These are phyloP conservation scores for Bergia puertoricense DNA, from an alignment of 92 coral and sea anemone species.

Conservation along the genomic window DNA sequence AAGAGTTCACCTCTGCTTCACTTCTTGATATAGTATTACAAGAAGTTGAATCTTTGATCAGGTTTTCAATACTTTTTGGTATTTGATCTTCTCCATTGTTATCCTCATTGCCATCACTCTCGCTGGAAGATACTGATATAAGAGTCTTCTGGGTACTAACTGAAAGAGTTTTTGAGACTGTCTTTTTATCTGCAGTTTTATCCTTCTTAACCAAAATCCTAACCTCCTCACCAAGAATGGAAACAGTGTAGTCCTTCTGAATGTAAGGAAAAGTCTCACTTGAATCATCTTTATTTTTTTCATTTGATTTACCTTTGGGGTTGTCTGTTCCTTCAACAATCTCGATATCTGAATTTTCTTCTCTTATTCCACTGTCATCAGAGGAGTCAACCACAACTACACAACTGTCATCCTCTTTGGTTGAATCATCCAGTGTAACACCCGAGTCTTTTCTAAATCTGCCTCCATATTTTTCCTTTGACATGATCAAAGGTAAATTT, in stretches of 20 bases:
- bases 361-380: not conserved
- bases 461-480: not conserved
- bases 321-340: not conserved
- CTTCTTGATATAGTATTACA: not conserved
- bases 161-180: not conserved
- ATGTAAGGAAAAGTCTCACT: not conserved
- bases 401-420: conserved; percentile 6
- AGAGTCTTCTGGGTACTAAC: not conserved
- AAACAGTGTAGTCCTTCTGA: not conserved
- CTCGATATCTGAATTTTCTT: not conserved
- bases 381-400: not conserved
- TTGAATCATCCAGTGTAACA: not conserved
- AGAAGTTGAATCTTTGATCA: not conserved
- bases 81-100: not conserved
- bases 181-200: not conserved
- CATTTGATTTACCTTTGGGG: not conserved
- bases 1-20: not conserved
- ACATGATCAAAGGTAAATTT: not conserved
- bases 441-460: conserved; percentile 27
- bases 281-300: not conserved
- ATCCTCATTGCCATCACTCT: not conserved
- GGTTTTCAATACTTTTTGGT: not conserved
- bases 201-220: conserved; percentile 22
- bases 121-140: not conserved
- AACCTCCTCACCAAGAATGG: conserved; percentile 1